Conservation (phyloP, 2,113 vertebrate genomes). For the Archilochus colubris region DNA sequence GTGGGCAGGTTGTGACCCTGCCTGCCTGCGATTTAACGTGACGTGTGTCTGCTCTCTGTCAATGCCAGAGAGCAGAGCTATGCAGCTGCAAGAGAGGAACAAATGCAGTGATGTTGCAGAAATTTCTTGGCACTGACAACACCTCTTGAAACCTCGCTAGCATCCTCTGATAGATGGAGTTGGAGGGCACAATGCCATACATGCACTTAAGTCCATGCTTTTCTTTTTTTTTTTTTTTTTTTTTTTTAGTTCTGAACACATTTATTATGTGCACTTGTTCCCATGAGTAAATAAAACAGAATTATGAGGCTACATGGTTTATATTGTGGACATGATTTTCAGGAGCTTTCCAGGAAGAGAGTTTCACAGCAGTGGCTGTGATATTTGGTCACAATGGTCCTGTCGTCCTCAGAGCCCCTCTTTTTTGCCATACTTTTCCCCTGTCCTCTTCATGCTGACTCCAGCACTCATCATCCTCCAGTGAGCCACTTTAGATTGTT, state of each 20-base stretch:
- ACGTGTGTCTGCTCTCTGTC: not conserved
- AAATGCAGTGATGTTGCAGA: not conserved
- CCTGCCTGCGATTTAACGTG: rapidly evolving
- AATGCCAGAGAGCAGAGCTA: rapidly evolving
- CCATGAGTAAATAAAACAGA: not conserved
- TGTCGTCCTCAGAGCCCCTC: not conserved
- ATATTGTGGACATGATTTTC: not conserved
- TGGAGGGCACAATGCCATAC: not conserved
- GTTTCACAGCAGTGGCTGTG: not conserved
- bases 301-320: not conserved
- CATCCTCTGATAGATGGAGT: not conserved
- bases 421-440: not conserved
- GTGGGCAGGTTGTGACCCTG: not conserved
- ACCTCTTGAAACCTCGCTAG: not conserved
- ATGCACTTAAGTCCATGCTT: not conserved
- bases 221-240: too few species aligned
- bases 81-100: not conserved
- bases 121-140: not conserved
- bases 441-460: not conserved
- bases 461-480: not conserved
- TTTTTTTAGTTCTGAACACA: not conserved
- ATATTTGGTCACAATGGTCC: not conserved
- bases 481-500: not conserved
- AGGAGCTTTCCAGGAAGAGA: not conserved
- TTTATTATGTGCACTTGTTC: not conserved